phyloP scores from a whole-genome alignment of 2,888 invertebrate genomes.

The Parnassius glacialis region DNA sequence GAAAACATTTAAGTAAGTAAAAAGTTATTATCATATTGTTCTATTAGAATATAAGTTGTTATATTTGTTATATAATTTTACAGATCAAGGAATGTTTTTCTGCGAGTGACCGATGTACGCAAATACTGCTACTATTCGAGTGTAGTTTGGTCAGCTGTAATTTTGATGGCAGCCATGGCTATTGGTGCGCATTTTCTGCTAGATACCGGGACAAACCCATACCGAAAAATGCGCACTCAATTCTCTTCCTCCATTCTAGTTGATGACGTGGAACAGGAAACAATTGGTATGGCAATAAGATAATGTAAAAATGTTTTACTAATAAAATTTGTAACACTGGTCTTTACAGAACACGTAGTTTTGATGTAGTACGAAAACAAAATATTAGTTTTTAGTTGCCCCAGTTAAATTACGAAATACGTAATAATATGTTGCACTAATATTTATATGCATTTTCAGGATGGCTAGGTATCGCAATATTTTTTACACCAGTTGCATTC shows the following conservation, averaged over 20 bases:
- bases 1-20: constrained; percentile 89
- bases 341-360: too few relatives aligned
- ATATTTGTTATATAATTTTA: constrained; percentile 35
- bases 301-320: constrained; percentile 5
- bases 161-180: constrained; percentile 86
- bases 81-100: constrained; percentile 91
- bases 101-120: constrained; percentile 90
- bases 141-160: constrained; percentile 89
- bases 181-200: constrained; percentile 91
- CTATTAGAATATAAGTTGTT: not conserved
- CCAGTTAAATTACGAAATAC: too few relatives aligned
- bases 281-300: constrained; percentile 79
- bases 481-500: constrained; percentile 91
- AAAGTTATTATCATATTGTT: not conserved
- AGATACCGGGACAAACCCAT: constrained; percentile 82
- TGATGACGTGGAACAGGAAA: constrained; percentile 84
- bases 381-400: too few relatives aligned
- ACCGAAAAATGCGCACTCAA: constrained; percentile 67
- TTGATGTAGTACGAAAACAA: too few relatives aligned
- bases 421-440: too few relatives aligned
- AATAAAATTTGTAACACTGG: too few relatives aligned
- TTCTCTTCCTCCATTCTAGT: constrained; percentile 70
- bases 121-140: constrained; percentile 93
- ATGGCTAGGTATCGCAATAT: constrained; percentile 90
- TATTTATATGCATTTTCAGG: constrained; percentile 69